Base-by-base conservation (phyloP, 2,113 vertebrate genomes). In the Barnardius zonarius region DNA sequence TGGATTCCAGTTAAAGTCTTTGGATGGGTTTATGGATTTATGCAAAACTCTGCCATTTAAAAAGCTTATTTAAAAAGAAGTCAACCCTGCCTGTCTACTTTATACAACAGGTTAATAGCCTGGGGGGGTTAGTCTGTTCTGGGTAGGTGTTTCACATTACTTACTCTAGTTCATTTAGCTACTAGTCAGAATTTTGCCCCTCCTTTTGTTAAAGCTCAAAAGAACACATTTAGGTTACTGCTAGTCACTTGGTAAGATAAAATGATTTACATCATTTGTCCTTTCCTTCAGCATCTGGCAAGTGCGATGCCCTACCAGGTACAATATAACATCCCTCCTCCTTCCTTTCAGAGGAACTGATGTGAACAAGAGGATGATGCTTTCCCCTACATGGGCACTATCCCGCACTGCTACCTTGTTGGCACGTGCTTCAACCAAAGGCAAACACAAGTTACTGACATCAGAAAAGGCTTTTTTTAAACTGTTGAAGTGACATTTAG, bases 321-420 rank as follows among this genome's bases (percentile, higher is more conserved):
- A 80, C 12, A 57, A 87, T 24, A 2, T 0, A 64, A 68, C 66
- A 39, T 8, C 55, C 16, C 13, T 70, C 49, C 23, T 81, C 9
- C 5, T 17, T 72, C 67, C n/a, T 81, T 83, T 63, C 14, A 49
- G 14, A 61, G 43, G 62, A 57, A n/a, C 20, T 22, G 3, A 30
- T 46, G 6, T 79, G 51, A 41, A 69, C 20, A 73, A 44, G 17
- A 51, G 37, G 7, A n/a, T 0, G 0, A 44, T 30, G 14, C 44
- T 57, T 62, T 69, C 39, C 35, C 51, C 66, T 43, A 2, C 30
- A 6, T 0, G 7, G 46, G 30, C 63, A 2, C n/a, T 20, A 4
- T 25, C 37, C 76, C 31, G n/a, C 25, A n/a, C 0, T 0, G 54
- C 46, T 64, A 67, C 72, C 28, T 17, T 22, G 22, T 14, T 59